Evolutionary conservation across 2,113 vertebrate genomes (phyloP), one percentile per base, ranked within the genome.

Genomic region (Ophthalmotilapia sp.): DNA sequence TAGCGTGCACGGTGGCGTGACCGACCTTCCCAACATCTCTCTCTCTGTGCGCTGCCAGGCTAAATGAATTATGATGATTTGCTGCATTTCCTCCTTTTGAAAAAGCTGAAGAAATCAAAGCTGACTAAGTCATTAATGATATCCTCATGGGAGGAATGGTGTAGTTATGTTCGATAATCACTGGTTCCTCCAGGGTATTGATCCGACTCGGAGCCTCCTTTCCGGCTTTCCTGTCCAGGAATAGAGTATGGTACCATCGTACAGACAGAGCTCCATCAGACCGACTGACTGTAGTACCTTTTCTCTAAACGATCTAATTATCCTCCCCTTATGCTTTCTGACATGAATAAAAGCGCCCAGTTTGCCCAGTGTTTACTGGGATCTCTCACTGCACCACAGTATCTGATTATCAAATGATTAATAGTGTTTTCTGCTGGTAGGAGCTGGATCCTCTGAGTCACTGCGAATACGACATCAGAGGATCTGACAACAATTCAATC

Each of bases 161-260:
- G 26, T 82, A 40, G 73, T 89, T 80, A 86, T 89, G 81, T 84
- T 56, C 85, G 80, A 56, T 89, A 85, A 93, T 90, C 79, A 65
- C 70, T 86, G 79, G 70, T 82, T 92, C 85, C 90, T 90, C 55
- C 40, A 70, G 70, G 51, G 55, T 93, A 94, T 95, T 93, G 94
- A 95, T 94, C 79, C 5, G 82, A 83, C 55, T 31, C 6, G 3
- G 10, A 86, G 88, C 83, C 81, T 85, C 53, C 82, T 79, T 89
- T 79, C 80, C 81, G 60, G 88, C 45, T 86, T 86, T 93, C 90
- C 90, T 90, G 89, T 85, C n/a, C 87, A 88, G 81, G 70, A 91
- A 87, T 81, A 92, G 89, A 86, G 85, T 65, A 82, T 83, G 33
- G 11, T 47, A 23, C 58, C 73, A 83, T 88, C n/a, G 6, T 62